A percentile compares a stretch with the other conserved stretches of the same genome.
Conservation (phyloP, 2,888 invertebrate species). For the Cordilura impudica region DNA sequence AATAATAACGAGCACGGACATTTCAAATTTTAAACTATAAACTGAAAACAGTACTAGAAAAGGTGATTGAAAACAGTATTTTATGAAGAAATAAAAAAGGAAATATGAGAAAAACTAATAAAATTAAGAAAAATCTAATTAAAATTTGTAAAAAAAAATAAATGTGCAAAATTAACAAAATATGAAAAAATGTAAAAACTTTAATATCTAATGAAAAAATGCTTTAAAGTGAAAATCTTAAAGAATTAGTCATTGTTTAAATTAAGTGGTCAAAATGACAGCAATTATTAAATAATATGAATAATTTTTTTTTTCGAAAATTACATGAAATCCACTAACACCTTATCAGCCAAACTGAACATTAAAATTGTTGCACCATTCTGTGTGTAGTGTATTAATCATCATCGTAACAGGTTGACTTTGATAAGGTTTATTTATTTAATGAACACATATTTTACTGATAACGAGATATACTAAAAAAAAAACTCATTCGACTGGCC, state of each 20-base stretch:
- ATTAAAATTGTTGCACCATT: conserved; percentile 38
- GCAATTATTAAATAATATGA: background rate
- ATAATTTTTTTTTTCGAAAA: background rate
- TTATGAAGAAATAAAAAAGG: background rate
- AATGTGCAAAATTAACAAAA: background rate
- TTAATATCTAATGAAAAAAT: background rate
- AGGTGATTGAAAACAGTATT: background rate
- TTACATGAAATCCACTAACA: background rate
- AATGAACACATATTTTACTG: conserved; percentile 42
- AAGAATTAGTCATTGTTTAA: no score
- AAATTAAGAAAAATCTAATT: no score
- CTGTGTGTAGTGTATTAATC: conserved; percentile 52
- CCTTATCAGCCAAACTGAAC: conserved; percentile 18
- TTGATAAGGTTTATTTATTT: conserved; percentile 55
- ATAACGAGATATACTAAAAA: conserved; percentile 39
- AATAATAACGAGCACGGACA: background rate
- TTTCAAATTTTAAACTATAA: background rate
- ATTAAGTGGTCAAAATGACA: no score
- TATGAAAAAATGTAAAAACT: background rate
- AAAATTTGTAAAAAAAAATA: background rate
- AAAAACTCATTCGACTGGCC: background rate
- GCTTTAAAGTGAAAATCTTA: background rate
- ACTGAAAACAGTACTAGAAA: background rate
- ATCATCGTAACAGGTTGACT: conserved; percentile 49
- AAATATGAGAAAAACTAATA: conserved; percentile 18